Conservation (phyloP, 2,888 invertebrate genomes). For the Drosophila algonquin region DNA sequence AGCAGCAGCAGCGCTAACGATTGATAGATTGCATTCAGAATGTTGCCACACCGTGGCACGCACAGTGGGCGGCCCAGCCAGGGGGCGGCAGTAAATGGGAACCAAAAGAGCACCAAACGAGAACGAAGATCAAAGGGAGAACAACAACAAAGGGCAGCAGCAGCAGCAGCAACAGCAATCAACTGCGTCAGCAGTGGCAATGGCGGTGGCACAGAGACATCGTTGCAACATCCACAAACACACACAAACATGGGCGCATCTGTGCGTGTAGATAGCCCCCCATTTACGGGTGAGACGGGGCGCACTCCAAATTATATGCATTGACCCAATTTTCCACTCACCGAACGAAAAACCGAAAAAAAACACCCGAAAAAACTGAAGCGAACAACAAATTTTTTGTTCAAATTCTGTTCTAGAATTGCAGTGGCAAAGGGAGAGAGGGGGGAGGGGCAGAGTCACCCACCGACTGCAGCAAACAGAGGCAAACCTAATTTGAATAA, state of each 20-base stretch:
- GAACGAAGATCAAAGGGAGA: conserved; percentile 65
- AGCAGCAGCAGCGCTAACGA: conserved; percentile 21
- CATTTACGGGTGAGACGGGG: background rate
- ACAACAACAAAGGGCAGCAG: conserved; percentile 23
- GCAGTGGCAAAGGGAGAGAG: conserved; percentile 42
- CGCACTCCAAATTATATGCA: conserved; percentile 68
- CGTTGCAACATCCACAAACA: conserved; percentile 64
- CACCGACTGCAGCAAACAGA: conserved; percentile 4
- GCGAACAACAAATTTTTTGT: conserved; percentile 39
- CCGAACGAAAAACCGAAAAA: conserved; percentile 24
- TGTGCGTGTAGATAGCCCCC: background rate
- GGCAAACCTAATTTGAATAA: background rate
- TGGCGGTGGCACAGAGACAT: conserved; percentile 41
- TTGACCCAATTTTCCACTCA: conserved; percentile 64
- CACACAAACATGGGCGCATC: conserved; percentile 17
- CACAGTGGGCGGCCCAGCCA: conserved; percentile 36
- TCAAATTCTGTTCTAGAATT: conserved; percentile 54
- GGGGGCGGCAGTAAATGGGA: conserved; percentile 10
- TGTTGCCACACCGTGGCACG: conserved; percentile 55
- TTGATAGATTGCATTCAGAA: conserved; percentile 76
- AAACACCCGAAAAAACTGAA: conserved; percentile 16
- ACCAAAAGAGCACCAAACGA: background rate
- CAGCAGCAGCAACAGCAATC: conserved; percentile 33
- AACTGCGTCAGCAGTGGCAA: conserved; percentile 45
- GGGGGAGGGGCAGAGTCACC: conserved; percentile 27